Evolutionary conservation across 1,140 invertebrate genomes (phyloP).

Genomic region (Hypothenemus hampei): DNA sequence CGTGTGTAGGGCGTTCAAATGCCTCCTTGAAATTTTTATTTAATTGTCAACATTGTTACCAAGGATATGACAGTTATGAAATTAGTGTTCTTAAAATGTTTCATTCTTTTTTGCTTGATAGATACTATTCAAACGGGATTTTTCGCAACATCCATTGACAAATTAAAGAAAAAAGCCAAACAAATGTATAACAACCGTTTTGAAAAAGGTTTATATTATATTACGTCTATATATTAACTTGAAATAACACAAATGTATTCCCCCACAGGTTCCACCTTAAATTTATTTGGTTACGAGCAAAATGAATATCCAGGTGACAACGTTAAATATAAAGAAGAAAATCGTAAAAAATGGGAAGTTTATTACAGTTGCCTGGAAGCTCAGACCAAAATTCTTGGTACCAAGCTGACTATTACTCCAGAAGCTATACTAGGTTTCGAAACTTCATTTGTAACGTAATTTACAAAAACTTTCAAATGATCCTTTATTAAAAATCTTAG

Average conservation of each 20-base stretch:
- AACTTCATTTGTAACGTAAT: constrained; percentile 46
- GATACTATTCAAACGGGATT: neutral
- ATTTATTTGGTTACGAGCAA: constrained; percentile 42
- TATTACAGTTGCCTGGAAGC: constrained; percentile 50
- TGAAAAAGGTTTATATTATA: constrained; percentile 33
- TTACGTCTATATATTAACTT: neutral
- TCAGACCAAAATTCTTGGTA: constrained; percentile 37
- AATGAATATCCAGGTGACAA: constrained; percentile 49
- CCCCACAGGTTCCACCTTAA: constrained; percentile 34
- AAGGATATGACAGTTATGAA: too few species aligned
- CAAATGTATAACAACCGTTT: constrained; percentile 38
- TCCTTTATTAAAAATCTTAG: neutral
- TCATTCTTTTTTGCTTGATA: neutral
- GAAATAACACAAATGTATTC: neutral
- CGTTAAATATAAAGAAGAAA: constrained; percentile 39
- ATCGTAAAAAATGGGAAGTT: constrained; percentile 47
- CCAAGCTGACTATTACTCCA: constrained; percentile 41
- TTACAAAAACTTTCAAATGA: constrained; percentile 17
- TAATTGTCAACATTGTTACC: too few species aligned
- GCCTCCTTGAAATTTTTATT: too few species aligned
- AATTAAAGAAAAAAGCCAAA: constrained; percentile 41
- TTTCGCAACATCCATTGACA: constrained; percentile 26
- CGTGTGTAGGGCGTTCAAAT: too few species aligned
- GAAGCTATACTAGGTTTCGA: constrained; percentile 45
- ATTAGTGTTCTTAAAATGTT: too few species aligned